These are phyloP conservation scores for Murina feae DNA, from an alignment of 2,113 vertebrate genomes.

Conservation along the genomic window DNA sequence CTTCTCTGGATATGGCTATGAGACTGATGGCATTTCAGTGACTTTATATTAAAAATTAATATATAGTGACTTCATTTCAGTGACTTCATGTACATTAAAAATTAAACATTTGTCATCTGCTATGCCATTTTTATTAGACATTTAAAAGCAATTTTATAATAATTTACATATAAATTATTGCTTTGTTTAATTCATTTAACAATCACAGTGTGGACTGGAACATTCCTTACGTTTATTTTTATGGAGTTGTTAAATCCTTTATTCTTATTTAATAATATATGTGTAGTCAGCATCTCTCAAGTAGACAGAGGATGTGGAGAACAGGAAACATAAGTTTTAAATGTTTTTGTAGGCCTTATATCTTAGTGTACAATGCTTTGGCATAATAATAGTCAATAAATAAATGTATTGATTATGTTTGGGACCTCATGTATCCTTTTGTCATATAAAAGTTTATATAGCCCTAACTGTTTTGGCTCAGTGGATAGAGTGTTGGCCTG, in stretches of 20 bases:
- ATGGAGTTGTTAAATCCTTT: not conserved
- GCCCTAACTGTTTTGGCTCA: no score
- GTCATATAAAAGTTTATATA: not conserved
- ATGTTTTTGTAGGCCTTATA: not conserved
- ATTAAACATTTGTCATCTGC: not conserved
- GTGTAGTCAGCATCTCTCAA: not conserved
- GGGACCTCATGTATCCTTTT: not conserved
- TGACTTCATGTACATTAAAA: not conserved
- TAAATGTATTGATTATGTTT: not conserved
- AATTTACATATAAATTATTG: not conserved
- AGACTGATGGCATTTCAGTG: not conserved
- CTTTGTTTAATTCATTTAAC: not conserved
- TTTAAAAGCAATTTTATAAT: slow-evolving; percentile 10
- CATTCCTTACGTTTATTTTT: not conserved
- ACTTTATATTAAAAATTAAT: not conserved
- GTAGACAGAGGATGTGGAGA: not conserved
- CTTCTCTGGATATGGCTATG: not conserved
- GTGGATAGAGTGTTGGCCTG: no score
- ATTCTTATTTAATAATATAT: not conserved
- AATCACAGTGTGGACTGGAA: not conserved
- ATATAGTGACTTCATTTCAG: not conserved
- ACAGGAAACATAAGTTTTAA: not conserved
- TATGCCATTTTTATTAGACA: not conserved
- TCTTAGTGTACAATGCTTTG: not conserved
- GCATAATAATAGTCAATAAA: not conserved